Base-by-base conservation (phyloP, 2,888 invertebrate genomes). In the Alentia gelatinosa region DNA sequence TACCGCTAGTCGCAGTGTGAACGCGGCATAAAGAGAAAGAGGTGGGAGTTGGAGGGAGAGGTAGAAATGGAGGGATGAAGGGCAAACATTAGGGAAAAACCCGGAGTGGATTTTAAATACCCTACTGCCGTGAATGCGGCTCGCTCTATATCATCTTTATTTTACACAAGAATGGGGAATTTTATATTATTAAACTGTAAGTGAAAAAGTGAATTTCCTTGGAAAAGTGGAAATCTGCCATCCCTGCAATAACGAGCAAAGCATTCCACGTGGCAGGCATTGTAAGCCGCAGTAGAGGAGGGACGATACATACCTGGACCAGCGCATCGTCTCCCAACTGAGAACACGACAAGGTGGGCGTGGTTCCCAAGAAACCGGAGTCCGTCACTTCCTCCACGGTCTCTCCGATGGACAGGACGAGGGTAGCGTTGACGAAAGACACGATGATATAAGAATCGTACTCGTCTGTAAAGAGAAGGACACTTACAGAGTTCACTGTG, bases 341-440 rank as follows among this genome's bases (percentile, higher is more conserved):
- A 15, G 99, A 98, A 96, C 99, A 99, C 92, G 98, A 98, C n/a
- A 99, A 97, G 0, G 99, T 99, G 0, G 99, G 99, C 0, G 99
- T 99, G 0, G 99, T 99, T 92, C 99, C 99, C 94, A 99, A 97
- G 96, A 99, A 99, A 79, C 99, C 99, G 92, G 99, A 99, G 96
- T 99, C 99, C 0, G 99, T 99, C 37, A 99, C 99, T 97, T 99
- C 99, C 96, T 99, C 99, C n/a, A 99, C 99, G 23, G 99, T 99
- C 96, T 99, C 99, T 94, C 99, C 99, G 96, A 99, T 99, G 94
- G 99, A 99, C 95, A 99, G 97, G 93, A 99, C 99, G 95, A 99
- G 97, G 26, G 99, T 99, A 94, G 99, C 99, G 96, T 98, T 98
- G 93, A 99, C 98, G 98, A 99, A 99, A 89, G 99, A 99, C 94